Evolutionary conservation across 2,113 vertebrate genomes (phyloP).

Genomic region (Lucifuga dentata): DNA sequence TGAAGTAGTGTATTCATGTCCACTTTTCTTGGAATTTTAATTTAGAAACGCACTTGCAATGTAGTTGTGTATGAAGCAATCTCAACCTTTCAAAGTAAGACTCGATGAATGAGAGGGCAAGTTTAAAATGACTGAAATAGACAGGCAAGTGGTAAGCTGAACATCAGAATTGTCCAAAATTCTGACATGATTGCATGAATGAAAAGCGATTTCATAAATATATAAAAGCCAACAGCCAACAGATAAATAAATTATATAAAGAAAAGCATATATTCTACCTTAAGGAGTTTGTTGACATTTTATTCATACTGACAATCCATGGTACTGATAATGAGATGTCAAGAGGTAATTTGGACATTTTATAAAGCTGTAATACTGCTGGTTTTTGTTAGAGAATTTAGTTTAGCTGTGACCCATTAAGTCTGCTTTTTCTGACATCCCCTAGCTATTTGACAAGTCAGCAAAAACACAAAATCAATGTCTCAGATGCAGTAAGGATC

Average conservation of each 20-base stretch:
- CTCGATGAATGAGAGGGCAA: background rate
- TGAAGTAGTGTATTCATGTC: too few species aligned
- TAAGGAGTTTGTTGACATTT: too few species aligned
- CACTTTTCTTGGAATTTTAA: background rate
- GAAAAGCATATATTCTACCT: too few species aligned
- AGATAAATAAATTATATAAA: too few species aligned
- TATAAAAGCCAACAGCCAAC: too few species aligned
- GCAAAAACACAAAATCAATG: slow-evolving; percentile 41
- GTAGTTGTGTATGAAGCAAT: background rate
- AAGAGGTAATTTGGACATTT: background rate
- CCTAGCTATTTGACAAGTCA: slow-evolving; percentile 2
- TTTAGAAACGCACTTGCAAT: background rate
- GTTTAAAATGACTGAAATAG: background rate
- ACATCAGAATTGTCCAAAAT: slow-evolving; percentile 18
- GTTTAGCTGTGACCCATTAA: background rate
- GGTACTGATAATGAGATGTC: too few species aligned
- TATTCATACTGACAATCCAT: too few species aligned
- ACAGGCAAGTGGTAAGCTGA: background rate
- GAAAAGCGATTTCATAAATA: background rate
- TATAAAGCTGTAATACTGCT: background rate
- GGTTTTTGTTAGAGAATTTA: background rate
- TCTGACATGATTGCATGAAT: background rate
- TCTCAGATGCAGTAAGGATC: slow-evolving; percentile 29
- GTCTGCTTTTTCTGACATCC: background rate
- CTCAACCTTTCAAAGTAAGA: background rate